These are phyloP conservation scores for Bombylius major DNA, from an alignment of 2,888 invertebrate genomes.

Conservation along the genomic window DNA sequence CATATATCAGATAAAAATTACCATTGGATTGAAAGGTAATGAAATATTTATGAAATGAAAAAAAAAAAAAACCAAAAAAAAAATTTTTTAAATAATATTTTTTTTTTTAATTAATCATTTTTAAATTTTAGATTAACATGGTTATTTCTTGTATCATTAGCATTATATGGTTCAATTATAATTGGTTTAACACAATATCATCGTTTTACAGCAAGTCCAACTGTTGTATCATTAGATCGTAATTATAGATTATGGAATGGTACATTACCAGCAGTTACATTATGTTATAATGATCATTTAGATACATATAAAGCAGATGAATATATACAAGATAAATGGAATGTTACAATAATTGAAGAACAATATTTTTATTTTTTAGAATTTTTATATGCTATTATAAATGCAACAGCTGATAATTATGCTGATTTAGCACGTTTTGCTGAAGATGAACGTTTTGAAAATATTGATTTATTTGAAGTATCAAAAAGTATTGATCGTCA, in stretches of 20 bases:
- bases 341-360: conserved; percentile 30
- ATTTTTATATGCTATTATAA: conserved; percentile 37
- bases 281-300: conserved; percentile 32
- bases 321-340: conserved; percentile 31
- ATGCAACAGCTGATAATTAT: conserved; percentile 37
- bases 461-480: conserved; percentile 32
- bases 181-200: conserved; percentile 23
- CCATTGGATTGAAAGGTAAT: not conserved
- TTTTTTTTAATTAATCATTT: too few relatives aligned
- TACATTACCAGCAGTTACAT: conserved; percentile 29
- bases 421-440: conserved; percentile 32
- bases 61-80: not conserved
- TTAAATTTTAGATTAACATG: not conserved
- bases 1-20: not conserved
- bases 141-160: conserved; percentile 13
- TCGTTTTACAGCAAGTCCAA: conserved; percentile 27
- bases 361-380: conserved; percentile 38
- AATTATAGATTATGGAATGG: conserved; percentile 32
- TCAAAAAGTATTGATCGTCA: conserved; percentile 24
- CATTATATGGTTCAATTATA: conserved; percentile 20
- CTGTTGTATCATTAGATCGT: conserved; percentile 32
- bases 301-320: conserved; percentile 28
- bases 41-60: not conserved
- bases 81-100: not conserved
- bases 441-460: conserved; percentile 34